phyloP scores from a whole-genome alignment of 2,888 invertebrate species.

The Aelia acuminata region DNA sequence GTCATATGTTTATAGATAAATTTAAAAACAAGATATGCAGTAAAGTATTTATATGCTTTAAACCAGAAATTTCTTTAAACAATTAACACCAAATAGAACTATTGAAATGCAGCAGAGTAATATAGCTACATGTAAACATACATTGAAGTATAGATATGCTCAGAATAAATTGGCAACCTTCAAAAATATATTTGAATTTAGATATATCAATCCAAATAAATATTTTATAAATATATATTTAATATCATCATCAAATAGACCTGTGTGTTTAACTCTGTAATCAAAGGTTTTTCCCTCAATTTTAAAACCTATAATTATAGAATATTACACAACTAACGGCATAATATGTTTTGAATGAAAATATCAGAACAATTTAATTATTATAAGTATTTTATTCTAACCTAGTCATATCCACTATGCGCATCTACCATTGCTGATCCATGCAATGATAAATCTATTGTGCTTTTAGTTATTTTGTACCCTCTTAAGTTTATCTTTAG shows the following conservation, averaged over 20 bases:
- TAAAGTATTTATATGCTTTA: conserved; percentile 61
- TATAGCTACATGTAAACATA: conserved; percentile 51
- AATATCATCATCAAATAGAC: conserved; percentile 40
- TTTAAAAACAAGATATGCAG: conserved; percentile 64
- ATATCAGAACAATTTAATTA: conserved; percentile 36
- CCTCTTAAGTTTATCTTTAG: conserved; percentile 52
- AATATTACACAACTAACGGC: conserved; percentile 43
- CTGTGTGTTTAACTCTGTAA: conserved; percentile 26
- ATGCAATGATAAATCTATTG: conserved; percentile 57
- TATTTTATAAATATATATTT: conserved; percentile 58
- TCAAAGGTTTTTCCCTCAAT: conserved; percentile 23
- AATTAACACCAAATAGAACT: conserved; percentile 51
- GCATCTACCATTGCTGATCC: conserved; percentile 54
- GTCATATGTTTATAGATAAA: conserved; percentile 57
- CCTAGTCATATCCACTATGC: conserved; percentile 47
- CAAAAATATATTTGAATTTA: conserved; percentile 55
- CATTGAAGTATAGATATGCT: conserved; percentile 50
- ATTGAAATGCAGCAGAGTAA: conserved; percentile 51
- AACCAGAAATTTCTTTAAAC: conserved; percentile 46
- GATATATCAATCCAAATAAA: conserved; percentile 47
- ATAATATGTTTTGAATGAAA: conserved; percentile 46
- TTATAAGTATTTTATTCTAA: conserved; percentile 33
- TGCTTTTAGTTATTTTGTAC: conserved; percentile 49
- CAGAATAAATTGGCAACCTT: conserved; percentile 54
- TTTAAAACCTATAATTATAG: conserved; percentile 19